A percentile compares a stretch with the other conserved stretches of the same genome.
Conservation (phyloP, 2,113 vertebrate species). For the Acanthisitta chloris region DNA sequence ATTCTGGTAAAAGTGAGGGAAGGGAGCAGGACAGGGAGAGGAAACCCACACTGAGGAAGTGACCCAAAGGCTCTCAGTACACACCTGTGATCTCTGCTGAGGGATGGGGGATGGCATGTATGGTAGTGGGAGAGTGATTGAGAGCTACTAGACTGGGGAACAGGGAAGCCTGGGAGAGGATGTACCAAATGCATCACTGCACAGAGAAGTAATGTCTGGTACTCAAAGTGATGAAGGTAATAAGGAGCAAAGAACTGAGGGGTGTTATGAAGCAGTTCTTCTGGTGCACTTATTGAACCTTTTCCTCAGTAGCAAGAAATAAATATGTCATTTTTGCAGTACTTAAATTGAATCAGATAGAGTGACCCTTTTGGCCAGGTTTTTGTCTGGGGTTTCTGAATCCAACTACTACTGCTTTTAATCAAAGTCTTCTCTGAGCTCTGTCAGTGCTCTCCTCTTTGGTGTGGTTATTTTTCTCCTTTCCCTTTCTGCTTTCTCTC, state of each 20-base stretch:
- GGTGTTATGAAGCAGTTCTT: not conserved
- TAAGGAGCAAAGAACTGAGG: not conserved
- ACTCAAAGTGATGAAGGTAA: not conserved
- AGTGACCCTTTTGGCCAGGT: not conserved
- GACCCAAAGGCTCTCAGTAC: not conserved
- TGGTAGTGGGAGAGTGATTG: not conserved
- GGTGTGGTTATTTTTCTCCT: not conserved
- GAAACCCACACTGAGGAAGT: not conserved
- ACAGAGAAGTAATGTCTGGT: not conserved
- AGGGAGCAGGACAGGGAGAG: fast-evolving
- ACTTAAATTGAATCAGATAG: not conserved
- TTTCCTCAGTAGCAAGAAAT: not conserved
- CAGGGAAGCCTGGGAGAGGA: not conserved
- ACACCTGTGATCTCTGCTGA: not conserved
- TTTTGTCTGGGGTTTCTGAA: not conserved
- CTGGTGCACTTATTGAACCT: not conserved
- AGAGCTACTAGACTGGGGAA: not conserved
- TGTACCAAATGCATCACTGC: not conserved
- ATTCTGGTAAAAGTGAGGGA: not conserved
- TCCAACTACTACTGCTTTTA: not conserved
- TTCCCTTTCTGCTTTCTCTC: not conserved
- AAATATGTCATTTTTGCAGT: not conserved
- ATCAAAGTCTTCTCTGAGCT: not conserved
- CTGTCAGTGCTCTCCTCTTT: not conserved
- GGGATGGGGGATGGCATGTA: not conserved